phyloP scores from a whole-genome alignment of 2,888 invertebrate species.

The Cecidostiba fungosa region DNA sequence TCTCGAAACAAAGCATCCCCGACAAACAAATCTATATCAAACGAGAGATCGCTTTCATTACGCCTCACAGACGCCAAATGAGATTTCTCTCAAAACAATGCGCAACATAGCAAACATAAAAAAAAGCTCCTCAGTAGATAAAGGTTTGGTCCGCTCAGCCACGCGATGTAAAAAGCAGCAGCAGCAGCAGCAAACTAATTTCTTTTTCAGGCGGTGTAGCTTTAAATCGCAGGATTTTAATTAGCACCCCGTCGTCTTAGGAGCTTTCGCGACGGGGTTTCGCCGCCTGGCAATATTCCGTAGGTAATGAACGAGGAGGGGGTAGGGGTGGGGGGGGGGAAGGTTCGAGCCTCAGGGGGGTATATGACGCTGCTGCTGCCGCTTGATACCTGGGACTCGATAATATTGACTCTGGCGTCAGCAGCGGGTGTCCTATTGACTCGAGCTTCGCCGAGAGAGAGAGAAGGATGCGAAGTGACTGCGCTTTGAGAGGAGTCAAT shows the following conservation, averaged over 20 bases:
- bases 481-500: slow-evolving; percentile 29
- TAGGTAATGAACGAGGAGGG: slow-evolving; percentile 32
- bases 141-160: background rate
- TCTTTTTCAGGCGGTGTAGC: background rate
- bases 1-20: slow-evolving; percentile 11
- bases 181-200: slow-evolving; percentile 36
- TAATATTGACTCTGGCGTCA: slow-evolving; percentile 60
- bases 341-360: slow-evolving; percentile 16
- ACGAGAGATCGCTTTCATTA: slow-evolving; percentile 29
- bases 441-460: background rate
- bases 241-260: slow-evolving; percentile 52
- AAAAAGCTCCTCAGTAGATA: slow-evolving; percentile 19
- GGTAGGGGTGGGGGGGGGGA: too few species aligned
- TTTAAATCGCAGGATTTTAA: slow-evolving; percentile 49
- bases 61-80: background rate
- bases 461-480: slow-evolving; percentile 7
- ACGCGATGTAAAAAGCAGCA: background rate
- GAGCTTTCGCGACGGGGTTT: background rate
- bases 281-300: slow-evolving; percentile 48
- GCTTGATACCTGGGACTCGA: slow-evolving; percentile 56
- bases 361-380: slow-evolving; percentile 2
- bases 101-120: background rate
- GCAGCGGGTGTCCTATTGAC: slow-evolving; percentile 37
- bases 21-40: slow-evolving; percentile 14
- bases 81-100: slow-evolving; percentile 1